Base-by-base conservation (phyloP, 2,888 invertebrate species). In the Invenusta paracnida region DNA sequence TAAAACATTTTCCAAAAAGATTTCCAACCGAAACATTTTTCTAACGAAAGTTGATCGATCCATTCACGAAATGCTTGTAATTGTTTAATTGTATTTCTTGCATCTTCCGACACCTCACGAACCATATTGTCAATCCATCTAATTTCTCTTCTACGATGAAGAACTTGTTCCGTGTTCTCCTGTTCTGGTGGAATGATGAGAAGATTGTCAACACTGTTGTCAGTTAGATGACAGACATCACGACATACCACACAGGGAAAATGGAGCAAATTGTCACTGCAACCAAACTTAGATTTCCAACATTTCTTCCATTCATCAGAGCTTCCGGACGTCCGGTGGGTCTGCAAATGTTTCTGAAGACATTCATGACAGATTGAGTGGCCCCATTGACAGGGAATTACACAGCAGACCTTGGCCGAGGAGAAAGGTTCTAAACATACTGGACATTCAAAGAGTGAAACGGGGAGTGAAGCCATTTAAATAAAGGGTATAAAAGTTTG, bases 331-430 rank as follows among this genome's bases (percentile, higher is more conserved):
- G 73, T 2, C 23, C 23, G 73, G 23, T 73, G 23, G 23, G 23
- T 73, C 73, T 73, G 73, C n/a, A n/a, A n/a, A n/a, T n/a, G n/a
- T n/a, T n/a, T n/a, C 23, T 73, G 73, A 13, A 73, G 27, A 73
- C 73, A 73, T 5, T 73, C 73, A n/a, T 23, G 73, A 73, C 73
- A 73, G 23, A 73, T 73, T 5, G 25, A 5, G 23, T 73, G 73
- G 27, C 73, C 73, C 73, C 73, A 73, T 5, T 23, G 73, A 73
- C 73, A 73, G 5, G 73, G 73, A 23, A 73, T 25, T 13, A 73
- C 27, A 73, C 73, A 73, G 73, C 73, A 73, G 73, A 73, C 23
- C 27, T 73, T 73, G 27, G 5, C 73, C 5, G 2, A 2, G 17
- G 27, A 73, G 25, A 5, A 73, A 2, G 2, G 11, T 73, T 73